A percentile compares a stretch with the other conserved stretches of the same genome.
Conservation (phyloP, 1,140 invertebrate genomes). For the Hylyphantes graminicola region DNA sequence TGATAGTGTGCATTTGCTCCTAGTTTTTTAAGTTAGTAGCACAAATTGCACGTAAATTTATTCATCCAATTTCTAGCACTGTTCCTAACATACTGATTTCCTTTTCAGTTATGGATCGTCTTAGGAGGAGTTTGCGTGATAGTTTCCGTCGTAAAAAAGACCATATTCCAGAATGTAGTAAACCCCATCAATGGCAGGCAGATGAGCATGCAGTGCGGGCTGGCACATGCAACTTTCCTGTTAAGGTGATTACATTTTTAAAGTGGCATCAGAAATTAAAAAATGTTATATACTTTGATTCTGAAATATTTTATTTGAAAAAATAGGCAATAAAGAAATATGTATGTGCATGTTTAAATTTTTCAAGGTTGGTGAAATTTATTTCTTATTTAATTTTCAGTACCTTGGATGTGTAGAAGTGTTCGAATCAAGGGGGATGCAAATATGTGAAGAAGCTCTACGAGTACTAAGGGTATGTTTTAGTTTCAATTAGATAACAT, state of each 20-base stretch:
- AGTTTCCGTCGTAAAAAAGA: slow-evolving; percentile 86
- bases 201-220: slow-evolving; percentile 95
- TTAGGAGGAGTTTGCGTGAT: slow-evolving; percentile 90
- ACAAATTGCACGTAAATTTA: no score
- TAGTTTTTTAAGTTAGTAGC: no score
- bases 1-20: no score
- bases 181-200: slow-evolving; percentile 98
- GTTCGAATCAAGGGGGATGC: slow-evolving; percentile 98
- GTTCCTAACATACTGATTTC: not conserved
- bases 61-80: no score
- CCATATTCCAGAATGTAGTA: slow-evolving; percentile 86
- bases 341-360: not conserved
- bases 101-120: slow-evolving; percentile 80
- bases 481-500: slow-evolving; percentile 61
- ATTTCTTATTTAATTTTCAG: slow-evolving; percentile 67
- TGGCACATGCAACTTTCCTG: slow-evolving; percentile 96
- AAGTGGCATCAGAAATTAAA: no score
- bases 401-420: slow-evolving; percentile 99
- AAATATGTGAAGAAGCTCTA: slow-evolving; percentile 98
- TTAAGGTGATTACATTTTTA: slow-evolving; percentile 76
- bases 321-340: not conserved
- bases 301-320: not conserved
- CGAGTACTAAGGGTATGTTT: slow-evolving; percentile 73
- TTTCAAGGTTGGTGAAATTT: not conserved
- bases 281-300: not conserved